Percentiles rank a stretch among this genome's conserved stretches.
Evolutionary conservation across 1,140 invertebrate genomes (phyloP).

Genomic region (Batillaria attramentaria): DNA sequence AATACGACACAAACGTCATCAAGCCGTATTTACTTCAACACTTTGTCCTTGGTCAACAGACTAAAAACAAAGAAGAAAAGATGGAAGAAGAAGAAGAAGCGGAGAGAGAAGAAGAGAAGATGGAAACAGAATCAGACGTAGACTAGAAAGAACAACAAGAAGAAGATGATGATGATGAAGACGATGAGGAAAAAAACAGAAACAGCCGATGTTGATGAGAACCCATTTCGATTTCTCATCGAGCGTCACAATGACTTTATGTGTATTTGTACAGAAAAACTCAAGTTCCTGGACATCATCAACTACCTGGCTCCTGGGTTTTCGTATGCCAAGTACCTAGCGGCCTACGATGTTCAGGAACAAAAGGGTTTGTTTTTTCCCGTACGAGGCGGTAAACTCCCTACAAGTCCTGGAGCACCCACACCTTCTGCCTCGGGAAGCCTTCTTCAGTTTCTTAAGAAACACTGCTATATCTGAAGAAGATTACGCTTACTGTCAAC

Average conservation of each 20-base stretch:
- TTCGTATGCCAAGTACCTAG: slow-evolving; percentile 37
- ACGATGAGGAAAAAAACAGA: not conserved
- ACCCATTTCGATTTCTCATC: slow-evolving; percentile 13
- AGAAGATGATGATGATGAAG: slow-evolving; percentile 12
- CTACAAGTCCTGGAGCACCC: slow-evolving; percentile 27
- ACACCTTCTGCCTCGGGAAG: slow-evolving; percentile 28
- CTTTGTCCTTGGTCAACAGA: not conserved
- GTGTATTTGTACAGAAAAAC: slow-evolving; percentile 31
- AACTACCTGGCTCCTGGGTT: slow-evolving; percentile 43
- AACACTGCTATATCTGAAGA: slow-evolving; percentile 28
- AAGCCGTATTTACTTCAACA: slow-evolving; percentile 28
- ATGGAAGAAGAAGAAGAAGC: slow-evolving; percentile 3
- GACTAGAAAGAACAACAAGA: not conserved
- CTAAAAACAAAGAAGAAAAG: not conserved
- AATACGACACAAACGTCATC: slow-evolving; percentile 41
- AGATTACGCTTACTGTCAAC: slow-evolving; percentile 35
- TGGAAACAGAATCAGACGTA: too few species aligned
- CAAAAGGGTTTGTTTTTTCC: slow-evolving; percentile 48
- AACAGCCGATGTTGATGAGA: too few species aligned
- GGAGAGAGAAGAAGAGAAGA: too few species aligned
- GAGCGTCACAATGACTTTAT: slow-evolving; percentile 42
- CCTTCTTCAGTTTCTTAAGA: slow-evolving; percentile 36
- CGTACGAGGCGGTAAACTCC: slow-evolving; percentile 41
- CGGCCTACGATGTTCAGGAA: slow-evolving; percentile 40
- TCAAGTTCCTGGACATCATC: slow-evolving; percentile 43